phyloP scores from a whole-genome alignment of 2,888 invertebrate species.

The Germaria angustata region DNA sequence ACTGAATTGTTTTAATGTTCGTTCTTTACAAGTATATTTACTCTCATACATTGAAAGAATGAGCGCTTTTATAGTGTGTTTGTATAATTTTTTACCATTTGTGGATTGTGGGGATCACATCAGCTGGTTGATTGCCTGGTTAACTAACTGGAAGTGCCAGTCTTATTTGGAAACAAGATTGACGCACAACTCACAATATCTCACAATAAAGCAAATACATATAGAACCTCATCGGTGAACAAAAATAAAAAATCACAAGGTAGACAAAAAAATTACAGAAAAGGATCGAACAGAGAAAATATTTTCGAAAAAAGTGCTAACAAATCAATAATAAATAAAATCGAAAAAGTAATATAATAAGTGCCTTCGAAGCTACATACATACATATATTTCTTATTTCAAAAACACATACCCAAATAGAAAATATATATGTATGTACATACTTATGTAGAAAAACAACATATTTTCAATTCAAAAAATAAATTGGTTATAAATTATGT shows the following conservation, averaged over 20 bases:
- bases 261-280: not conserved
- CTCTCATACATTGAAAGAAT: constrained; percentile 21
- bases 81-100: constrained; percentile 39
- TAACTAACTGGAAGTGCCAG: constrained; percentile 61
- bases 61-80: constrained; percentile 10
- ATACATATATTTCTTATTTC: no score
- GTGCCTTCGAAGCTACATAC: no score
- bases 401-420: not conserved
- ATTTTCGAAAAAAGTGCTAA: constrained; percentile 14
- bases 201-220: constrained; percentile 26
- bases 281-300: not conserved
- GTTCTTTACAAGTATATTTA: not conserved
- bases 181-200: constrained; percentile 45
- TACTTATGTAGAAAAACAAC: not conserved
- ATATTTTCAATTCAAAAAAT: not conserved
- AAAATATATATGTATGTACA: no score
- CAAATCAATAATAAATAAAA: not conserved
- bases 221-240: not conserved
- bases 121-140: constrained; percentile 66
- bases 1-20: not conserved
- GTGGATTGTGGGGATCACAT: constrained; percentile 57
- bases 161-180: constrained; percentile 59
- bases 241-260: constrained; percentile 32
- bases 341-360: not conserved
- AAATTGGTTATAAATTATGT: not conserved